Evolutionary conservation across 2,113 vertebrate genomes (phyloP).

Genomic region (Bos javanicus): DNA sequence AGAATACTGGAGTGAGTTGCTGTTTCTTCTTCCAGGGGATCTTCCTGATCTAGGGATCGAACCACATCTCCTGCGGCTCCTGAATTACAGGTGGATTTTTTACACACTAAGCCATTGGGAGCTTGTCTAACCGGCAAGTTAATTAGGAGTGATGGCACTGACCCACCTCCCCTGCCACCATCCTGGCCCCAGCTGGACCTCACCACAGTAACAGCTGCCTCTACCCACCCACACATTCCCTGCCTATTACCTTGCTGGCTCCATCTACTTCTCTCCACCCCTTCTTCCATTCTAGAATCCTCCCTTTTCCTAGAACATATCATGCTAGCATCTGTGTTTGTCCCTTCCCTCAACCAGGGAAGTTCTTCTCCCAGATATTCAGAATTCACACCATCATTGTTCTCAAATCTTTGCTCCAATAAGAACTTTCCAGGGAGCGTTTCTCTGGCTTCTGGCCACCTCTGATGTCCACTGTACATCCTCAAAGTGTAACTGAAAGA

Average conservation of each 20-base stretch:
- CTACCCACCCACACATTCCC: accelerated
- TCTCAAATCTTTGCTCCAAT: neutral
- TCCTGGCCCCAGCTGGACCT: neutral
- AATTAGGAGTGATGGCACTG: no score
- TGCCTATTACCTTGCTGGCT: neutral
- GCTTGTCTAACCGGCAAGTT: neutral
- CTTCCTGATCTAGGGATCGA: neutral
- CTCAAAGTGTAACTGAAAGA: neutral
- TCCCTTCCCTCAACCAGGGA: neutral
- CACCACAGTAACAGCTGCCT: neutral
- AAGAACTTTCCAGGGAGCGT: no score
- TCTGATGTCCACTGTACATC: accelerated
- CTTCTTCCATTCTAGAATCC: neutral
- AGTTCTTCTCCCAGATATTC: no score
- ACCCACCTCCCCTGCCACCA: neutral
- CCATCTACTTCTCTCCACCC: neutral
- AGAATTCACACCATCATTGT: neutral
- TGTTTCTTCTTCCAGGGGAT: neutral
- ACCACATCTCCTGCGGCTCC: neutral
- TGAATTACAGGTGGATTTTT: neutral
- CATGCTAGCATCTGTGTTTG: accelerated
- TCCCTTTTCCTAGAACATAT: accelerated
- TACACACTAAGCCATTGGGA: neutral
- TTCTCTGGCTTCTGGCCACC: neutral
- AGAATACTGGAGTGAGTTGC: neutral